Base-by-base conservation (phyloP, 2,888 invertebrate genomes). In the Adelognathus sp. region DNA sequence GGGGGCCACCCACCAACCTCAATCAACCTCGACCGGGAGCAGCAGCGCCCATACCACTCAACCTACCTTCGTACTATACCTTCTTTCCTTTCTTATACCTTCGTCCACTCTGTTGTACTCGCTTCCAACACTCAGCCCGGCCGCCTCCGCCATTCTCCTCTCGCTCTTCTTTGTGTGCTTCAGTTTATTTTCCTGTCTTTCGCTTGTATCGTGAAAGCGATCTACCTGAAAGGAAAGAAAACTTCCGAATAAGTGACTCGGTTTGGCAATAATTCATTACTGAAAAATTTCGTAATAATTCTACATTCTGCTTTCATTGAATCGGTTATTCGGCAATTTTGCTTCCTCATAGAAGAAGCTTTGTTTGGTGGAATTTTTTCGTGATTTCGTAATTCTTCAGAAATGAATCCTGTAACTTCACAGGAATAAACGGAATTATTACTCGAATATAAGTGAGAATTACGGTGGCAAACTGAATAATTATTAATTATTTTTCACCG, bases 1-100 rank as follows among this genome's bases (percentile, higher is more conserved):
- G 83, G 84, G 83, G 88, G 86, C 89, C 89, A 89, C 89, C 88
- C 89, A 89, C 88, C 86, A 86, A 86, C 88, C 86, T 88, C 88
- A 87, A 89, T 89, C 89, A 89, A 88, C 86, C 84, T 80, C 72
- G 67, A 72, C 77, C 77, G 79, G 82, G 54, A 75, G 78, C 81
- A 18, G 14, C 44, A 50, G 50, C 50, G 24, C 24, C 50, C 50
- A 11, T 18, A 50, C 50, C 50, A 24, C 50, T 50, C 50, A 50
- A 50, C 50, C 50, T 24, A 50, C 50, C 61, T 71, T 29, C 54
- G 16, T 52, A 21, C 46, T n/a, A 33, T 52, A n/a, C n/a, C 52
- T 54, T 27, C 24, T 54, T 67, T 52, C 41, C 24, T 39, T 27
- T 39, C 33, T 39, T 41, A 39, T 41, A n/a, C 63, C 39, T 41